Conservation (phyloP, 2,113 vertebrate species). For the Cervus canadensis region DNA sequence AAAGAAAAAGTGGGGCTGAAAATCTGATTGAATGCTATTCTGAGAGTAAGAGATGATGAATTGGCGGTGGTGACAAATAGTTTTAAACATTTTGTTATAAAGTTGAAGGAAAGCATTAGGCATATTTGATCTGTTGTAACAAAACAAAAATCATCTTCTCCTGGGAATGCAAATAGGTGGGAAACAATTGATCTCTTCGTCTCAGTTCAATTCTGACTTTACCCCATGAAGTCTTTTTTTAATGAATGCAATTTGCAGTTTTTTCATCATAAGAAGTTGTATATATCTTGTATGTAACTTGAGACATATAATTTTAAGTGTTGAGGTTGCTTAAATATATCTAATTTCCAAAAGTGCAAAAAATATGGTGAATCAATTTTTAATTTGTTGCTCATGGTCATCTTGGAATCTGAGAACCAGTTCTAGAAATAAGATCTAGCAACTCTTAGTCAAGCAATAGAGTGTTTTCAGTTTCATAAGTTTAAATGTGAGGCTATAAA, state of each 20-base stretch:
- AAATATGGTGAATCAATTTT: background rate
- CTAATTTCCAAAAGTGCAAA: background rate
- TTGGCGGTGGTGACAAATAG: background rate
- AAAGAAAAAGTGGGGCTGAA: background rate
- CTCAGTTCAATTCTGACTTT: background rate
- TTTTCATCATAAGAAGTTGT: background rate
- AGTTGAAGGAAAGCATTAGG: background rate
- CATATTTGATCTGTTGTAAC: background rate
- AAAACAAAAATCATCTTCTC: background rate
- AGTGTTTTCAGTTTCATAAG: background rate
- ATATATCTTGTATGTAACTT: background rate
- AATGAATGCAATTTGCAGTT: background rate
- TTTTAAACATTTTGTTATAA: background rate
- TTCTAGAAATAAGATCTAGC: background rate
- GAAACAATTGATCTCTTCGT: background rate
- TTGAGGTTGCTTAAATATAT: background rate
- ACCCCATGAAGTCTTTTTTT: background rate
- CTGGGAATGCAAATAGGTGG: background rate
- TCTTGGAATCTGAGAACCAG: background rate
- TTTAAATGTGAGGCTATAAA: background rate
- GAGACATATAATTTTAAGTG: background rate
- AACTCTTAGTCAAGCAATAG: background rate
- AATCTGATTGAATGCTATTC: background rate
- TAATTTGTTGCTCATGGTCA: background rate
- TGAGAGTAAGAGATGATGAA: background rate